Conservation (phyloP, 1,140 invertebrate genomes). For the Lordiphosa mommai region DNA sequence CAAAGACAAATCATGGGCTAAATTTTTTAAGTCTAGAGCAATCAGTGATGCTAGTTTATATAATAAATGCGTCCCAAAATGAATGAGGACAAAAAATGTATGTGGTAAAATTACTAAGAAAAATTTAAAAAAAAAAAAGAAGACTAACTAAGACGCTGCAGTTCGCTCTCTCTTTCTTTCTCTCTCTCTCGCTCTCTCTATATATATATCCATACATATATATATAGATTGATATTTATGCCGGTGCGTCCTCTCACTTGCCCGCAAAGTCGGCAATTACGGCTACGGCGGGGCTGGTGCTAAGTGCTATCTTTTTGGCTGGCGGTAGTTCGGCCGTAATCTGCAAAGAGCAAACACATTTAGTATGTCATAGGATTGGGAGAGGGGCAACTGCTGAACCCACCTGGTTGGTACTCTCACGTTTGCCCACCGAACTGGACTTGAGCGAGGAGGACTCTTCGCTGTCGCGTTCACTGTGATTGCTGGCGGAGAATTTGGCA, state of each 20-base stretch:
- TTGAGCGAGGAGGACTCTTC: conserved; percentile 30
- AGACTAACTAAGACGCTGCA: background rate
- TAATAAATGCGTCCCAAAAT: conserved; percentile 38
- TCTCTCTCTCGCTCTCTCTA: background rate
- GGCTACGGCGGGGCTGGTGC: conserved; percentile 19
- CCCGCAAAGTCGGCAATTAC: conserved; percentile 18
- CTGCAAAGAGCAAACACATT: conserved; percentile 5
- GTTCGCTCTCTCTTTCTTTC: too few relatives aligned
- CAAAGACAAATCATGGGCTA: conserved; percentile 1
- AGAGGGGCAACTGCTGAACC: background rate
- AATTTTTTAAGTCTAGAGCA: conserved; percentile 11
- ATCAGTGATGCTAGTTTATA: conserved; percentile 25
- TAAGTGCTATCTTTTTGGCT: conserved; percentile 49
- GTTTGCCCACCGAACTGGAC: conserved; percentile 21
- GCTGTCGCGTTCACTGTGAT: conserved; percentile 30
- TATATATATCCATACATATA: background rate
- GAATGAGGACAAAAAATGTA: conserved; percentile 16
- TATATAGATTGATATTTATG: background rate
- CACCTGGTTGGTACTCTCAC: conserved; percentile 42
- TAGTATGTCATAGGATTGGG: too few relatives aligned
- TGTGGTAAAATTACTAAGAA: background rate
- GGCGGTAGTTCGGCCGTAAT: conserved; percentile 41
- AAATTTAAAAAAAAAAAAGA: background rate
- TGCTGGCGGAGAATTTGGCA: conserved; percentile 22
- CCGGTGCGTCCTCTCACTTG: conserved; percentile 26